Percentiles rank a stretch among this genome's conserved stretches.
phyloP scores from a whole-genome alignment of 2,888 invertebrate genomes.

The Aleiodes leptofemur region DNA sequence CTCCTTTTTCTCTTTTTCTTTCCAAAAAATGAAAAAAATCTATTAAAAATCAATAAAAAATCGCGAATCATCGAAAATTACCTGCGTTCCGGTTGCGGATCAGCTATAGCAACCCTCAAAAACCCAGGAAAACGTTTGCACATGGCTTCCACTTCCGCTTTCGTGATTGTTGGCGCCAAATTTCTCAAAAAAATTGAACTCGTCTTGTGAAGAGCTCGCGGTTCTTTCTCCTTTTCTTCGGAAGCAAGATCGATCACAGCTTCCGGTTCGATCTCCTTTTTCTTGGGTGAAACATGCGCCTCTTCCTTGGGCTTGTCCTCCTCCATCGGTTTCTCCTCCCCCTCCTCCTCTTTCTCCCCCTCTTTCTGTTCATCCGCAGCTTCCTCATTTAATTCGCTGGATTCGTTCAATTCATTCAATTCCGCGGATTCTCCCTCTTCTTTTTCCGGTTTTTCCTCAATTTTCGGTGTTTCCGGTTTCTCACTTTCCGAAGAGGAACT shows the following conservation, averaged over 20 bases:
- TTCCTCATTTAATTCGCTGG: conserved; percentile 50
- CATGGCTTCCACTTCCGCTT: conserved; percentile 96
- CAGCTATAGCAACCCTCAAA: conserved; percentile 95
- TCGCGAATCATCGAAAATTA: too few species aligned
- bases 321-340: conserved; percentile 63
- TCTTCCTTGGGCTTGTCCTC: conserved; percentile 69
- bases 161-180: conserved; percentile 96
- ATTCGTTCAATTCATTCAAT: conserved; percentile 30
- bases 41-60: too few species aligned
- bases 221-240: conserved; percentile 76
- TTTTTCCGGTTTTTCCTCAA: conserved; percentile 51
- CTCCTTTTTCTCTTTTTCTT: too few species aligned
- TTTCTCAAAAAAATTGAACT: conserved; percentile 98
- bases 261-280: conserved; percentile 73
- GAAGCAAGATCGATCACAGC: conserved; percentile 73
- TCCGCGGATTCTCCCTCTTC: neutral
- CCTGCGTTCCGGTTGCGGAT: conserved; percentile 93
- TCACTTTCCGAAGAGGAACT: conserved; percentile 75
- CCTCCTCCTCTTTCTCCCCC: conserved; percentile 63
- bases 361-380: conserved; percentile 64
- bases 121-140: conserved; percentile 96
- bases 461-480: conserved; percentile 70
- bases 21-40: too few species aligned
- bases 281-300: conserved; percentile 72
- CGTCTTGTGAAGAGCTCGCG: conserved; percentile 92